Evolutionary conservation across 2,113 vertebrate species (phyloP), one percentile per base, ranked within the genome.

Genomic region (Zeus faber): DNA sequence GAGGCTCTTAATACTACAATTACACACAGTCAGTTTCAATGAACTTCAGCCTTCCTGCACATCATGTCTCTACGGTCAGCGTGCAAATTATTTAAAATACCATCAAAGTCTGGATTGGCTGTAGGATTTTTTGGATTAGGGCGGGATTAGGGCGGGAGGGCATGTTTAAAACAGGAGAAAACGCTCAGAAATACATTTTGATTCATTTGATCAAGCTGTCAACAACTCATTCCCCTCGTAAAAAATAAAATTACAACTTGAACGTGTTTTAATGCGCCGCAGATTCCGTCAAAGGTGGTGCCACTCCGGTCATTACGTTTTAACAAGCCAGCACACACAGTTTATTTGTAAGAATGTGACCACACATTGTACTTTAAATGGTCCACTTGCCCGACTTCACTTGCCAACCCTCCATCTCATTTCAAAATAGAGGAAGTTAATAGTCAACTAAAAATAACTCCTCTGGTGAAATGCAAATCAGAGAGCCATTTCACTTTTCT

Each of bases 1-100:
- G 87, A 88, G 78, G 23, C 50, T 65, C 76, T 82, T 85, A 83
- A 86, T 88, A 82, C 84, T 84, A 83, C 80, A 88, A 86, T 86
- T 84, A 86, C 83, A 85, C 74, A 76, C 62, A 70, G 72, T 68
- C 56, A 65, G 54, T 68, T 81, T 84, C 74, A 74, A 81, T 81
- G 77, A 70, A 70, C 65, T 56, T 1, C 18, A 9, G 11, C 18
- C n/a, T n/a, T 44, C 41, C 41, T 21, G 7, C 57, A 46, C 49
- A 62, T 57, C 54, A 55, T 56, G 70, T 72, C 76, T 73, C 63
- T 55, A 20, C 61, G 62, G 65, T 79, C 76, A 78, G 56, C 20
- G 35, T 65, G 70, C 60, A 69, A 4, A 14, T 80, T 72, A 39
- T 62, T 67, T 54, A 73, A 41, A 23, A 23, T 59, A 8, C 17